Evolutionary conservation across 2,888 invertebrate genomes (phyloP), one percentile per base, ranked within the genome.

Genomic region (Pedicia rivosa): DNA sequence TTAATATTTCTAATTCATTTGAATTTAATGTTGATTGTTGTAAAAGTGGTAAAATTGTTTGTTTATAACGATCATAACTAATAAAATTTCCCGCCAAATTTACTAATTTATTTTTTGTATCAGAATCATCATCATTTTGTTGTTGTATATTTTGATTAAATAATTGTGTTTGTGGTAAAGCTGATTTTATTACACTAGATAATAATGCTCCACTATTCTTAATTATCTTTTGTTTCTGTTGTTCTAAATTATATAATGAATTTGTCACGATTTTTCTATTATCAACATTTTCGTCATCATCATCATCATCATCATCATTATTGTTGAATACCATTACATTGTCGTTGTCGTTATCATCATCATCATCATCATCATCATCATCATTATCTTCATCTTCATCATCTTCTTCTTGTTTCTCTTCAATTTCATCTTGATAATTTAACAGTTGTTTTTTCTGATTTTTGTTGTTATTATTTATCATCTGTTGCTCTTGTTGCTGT

Each of bases 41-140:
- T 15, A 44, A 35, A 40, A 35, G 34, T 29, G 59, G 45, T 15
- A 55, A 34, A 2, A 58, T 51, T 3, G 56, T 49, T 22, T 56
- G 55, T 29, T 54, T 54, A 37, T 56, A 61, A 5, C 53, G 49
- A 40, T 61, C 57, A 20, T 53, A 45, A 19, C 52, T 52, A 5
- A 59, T 54, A 20, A 54, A 56, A 41, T 54, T 57, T 0, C 54
- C 55, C 25, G 52, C 54, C 5, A 59, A 46, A 41, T 54, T 55
- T 0, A 57, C 52, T 22, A 59, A 40, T 37, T 45, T 42, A 36
- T n/a, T n/a, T n/a, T n/a, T n/a, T n/a, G n/a, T n/a, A n/a, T 37
- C 35, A n/a, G 15, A 10, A 12, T 27, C 22, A 13, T 17, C 13
- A 5, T 22, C 35, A 20, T 19, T 14, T 10, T 26, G 14, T 12